Evolutionary conservation across 2,888 invertebrate genomes (phyloP).

Genomic region (Ptilodon capucinus): DNA sequence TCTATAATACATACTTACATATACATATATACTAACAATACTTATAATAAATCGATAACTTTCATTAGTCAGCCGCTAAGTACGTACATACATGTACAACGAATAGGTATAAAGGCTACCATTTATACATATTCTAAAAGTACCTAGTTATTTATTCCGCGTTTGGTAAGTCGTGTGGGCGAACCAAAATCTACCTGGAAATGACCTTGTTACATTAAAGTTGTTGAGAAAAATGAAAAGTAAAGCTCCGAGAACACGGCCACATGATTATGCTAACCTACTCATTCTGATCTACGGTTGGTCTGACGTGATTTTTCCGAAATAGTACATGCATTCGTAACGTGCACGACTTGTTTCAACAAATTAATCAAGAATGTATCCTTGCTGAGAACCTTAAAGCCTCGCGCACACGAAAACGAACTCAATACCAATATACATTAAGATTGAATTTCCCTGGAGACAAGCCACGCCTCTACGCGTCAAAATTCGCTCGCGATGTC

Average conservation of each 20-base stretch:
- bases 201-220: slow-evolving; percentile 21
- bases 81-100: neutral
- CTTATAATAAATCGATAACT: slow-evolving; percentile 43
- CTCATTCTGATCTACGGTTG: slow-evolving; percentile 10
- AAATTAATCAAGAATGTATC: neutral
- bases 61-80: slow-evolving; percentile 34
- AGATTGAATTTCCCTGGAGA: too few species aligned
- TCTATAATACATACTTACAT: too few species aligned
- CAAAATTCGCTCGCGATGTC: too few species aligned
- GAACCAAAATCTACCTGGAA: slow-evolving; percentile 13
- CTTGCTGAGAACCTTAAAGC: neutral
- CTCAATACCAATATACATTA: too few species aligned
- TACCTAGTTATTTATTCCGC: neutral
- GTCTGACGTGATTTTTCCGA: slow-evolving; percentile 12
- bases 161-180: slow-evolving; percentile 1
- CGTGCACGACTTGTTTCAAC: neutral
- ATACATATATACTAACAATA: slow-evolving; percentile 29
- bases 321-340: slow-evolving; percentile 7
- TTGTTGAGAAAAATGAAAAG: slow-evolving; percentile 18
- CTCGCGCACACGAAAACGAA: too few species aligned
- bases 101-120: slow-evolving; percentile 1
- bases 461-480: too few species aligned
- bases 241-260: slow-evolving; percentile 10
- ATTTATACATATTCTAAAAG: neutral
- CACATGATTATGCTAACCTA: slow-evolving; percentile 20